Percentiles rank a stretch among this genome's conserved stretches.
phyloP scores from a whole-genome alignment of 2,888 invertebrate genomes.

The Epinotia bilunana region DNA sequence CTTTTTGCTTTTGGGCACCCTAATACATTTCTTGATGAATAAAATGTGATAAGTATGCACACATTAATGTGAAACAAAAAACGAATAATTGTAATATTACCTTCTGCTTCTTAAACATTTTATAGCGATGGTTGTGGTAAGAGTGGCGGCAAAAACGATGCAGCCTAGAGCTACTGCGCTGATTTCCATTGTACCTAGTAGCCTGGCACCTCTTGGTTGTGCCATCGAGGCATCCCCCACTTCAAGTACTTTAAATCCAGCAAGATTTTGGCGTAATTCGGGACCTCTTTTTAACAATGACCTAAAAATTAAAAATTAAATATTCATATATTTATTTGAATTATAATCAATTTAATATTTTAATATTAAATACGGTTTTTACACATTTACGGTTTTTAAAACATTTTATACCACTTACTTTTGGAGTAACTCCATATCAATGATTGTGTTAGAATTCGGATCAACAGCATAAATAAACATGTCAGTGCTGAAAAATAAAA shows the following conservation, averaged over 20 bases:
- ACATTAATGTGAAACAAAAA: background rate
- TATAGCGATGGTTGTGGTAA: slow-evolving; percentile 91
- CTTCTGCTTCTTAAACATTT: slow-evolving; percentile 87
- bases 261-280: slow-evolving; percentile 86
- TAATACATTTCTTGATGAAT: background rate
- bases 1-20: background rate
- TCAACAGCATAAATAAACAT: slow-evolving; percentile 94
- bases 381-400: no score
- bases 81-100: slow-evolving; percentile 61
- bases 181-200: slow-evolving; percentile 89
- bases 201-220: slow-evolving; percentile 67
- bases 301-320: slow-evolving; percentile 65
- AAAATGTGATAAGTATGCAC: slow-evolving; percentile 36
- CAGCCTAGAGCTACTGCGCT: slow-evolving; percentile 92
- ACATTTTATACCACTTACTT: slow-evolving; percentile 83
- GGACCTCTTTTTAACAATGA: slow-evolving; percentile 85
- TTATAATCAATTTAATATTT: background rate
- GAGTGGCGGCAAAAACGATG: slow-evolving; percentile 91
- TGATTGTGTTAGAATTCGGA: slow-evolving; percentile 90
- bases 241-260: slow-evolving; percentile 88
- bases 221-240: slow-evolving; percentile 80
- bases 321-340: background rate
- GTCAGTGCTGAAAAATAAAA: slow-evolving; percentile 87
- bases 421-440: slow-evolving; percentile 91
- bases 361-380: background rate